A percentile compares a stretch with the other conserved stretches of the same genome.
Conservation (phyloP, 2,113 vertebrate genomes). For the Equus przewalskii region DNA sequence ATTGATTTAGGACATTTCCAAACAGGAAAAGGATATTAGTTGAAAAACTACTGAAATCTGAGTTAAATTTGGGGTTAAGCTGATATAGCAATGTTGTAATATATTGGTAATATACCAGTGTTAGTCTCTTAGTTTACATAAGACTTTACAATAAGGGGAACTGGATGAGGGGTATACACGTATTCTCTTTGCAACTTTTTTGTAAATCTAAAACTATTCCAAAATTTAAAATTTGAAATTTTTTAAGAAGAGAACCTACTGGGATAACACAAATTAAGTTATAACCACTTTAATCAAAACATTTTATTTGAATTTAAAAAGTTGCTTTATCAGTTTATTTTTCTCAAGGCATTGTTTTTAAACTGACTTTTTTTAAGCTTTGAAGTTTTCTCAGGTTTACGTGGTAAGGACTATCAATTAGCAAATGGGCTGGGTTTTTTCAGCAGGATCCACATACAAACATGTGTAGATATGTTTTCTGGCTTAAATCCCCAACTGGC, state of each 20-base stretch:
- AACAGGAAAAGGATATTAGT: background rate
- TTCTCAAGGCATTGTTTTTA: background rate
- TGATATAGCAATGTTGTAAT: background rate
- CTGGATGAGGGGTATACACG: background rate
- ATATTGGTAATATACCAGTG: background rate
- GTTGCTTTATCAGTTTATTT: background rate
- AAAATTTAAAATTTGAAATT: background rate
- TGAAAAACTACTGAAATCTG: slow-evolving; percentile 22
- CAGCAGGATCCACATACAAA: slow-evolving; percentile 54
- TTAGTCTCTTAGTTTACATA: background rate
- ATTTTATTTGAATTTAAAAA: slow-evolving; percentile 31
- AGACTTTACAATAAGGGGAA: background rate
- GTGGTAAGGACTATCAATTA: slow-evolving; percentile 52
- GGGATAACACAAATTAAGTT: background rate
- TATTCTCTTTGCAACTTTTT: background rate
- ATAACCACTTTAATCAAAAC: slow-evolving; percentile 28
- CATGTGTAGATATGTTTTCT: slow-evolving; percentile 4
- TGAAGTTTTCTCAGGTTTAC: slow-evolving; percentile 47
- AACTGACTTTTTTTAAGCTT: background rate
- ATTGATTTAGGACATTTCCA: slow-evolving; percentile 33
- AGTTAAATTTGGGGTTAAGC: background rate
- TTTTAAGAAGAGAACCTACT: background rate
- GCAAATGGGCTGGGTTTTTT: slow-evolving; percentile 16
- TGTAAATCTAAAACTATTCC: slow-evolving; percentile 15
- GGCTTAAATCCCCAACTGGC: background rate